A percentile compares a stretch with the other conserved stretches of the same genome.
Evolutionary conservation across 2,797 vertebrate genomes (phyloP).

Genomic region (Semaprochilodus insignis): DNA sequence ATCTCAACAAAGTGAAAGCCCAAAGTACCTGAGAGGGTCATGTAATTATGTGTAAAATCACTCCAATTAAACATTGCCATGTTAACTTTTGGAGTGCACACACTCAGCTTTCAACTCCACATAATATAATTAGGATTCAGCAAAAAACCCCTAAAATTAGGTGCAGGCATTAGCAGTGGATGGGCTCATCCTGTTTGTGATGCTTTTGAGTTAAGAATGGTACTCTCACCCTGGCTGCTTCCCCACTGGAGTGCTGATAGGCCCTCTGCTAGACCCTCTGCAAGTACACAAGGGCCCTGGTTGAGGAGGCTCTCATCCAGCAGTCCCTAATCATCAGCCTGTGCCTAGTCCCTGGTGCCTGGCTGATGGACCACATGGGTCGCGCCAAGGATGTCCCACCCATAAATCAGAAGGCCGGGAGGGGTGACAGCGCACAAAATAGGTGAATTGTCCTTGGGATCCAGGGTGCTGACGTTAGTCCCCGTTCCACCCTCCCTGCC

Average conservation of each 20-base stretch:
- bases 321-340: slow-evolving; percentile 79
- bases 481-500: slow-evolving; percentile 68
- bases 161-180: slow-evolving; percentile 74
- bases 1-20: slow-evolving; percentile 84
- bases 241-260: slow-evolving; percentile 73
- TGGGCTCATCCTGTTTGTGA: slow-evolving; percentile 74
- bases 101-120: slow-evolving; percentile 71
- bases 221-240: slow-evolving; percentile 73
- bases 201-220: slow-evolving; percentile 80
- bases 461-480: slow-evolving; percentile 69
- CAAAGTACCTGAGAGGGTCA: slow-evolving; percentile 84
- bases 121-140: slow-evolving; percentile 80
- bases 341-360: slow-evolving; percentile 68
- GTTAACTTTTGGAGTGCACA: slow-evolving; percentile 83
- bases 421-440: slow-evolving; percentile 82
- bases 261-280: slow-evolving; percentile 71
- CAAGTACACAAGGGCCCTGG: slow-evolving; percentile 74
- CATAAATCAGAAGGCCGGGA: slow-evolving; percentile 81
- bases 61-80: slow-evolving; percentile 83
- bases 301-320: slow-evolving; percentile 79
- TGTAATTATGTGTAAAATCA: slow-evolving; percentile 84
- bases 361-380: slow-evolving; percentile 80
- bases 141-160: slow-evolving; percentile 72
- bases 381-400: slow-evolving; percentile 78
- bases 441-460: slow-evolving; percentile 82